These are phyloP conservation scores for Lochmaea crataegi DNA, from an alignment of 2,888 invertebrate genomes.

Conservation along the genomic window DNA sequence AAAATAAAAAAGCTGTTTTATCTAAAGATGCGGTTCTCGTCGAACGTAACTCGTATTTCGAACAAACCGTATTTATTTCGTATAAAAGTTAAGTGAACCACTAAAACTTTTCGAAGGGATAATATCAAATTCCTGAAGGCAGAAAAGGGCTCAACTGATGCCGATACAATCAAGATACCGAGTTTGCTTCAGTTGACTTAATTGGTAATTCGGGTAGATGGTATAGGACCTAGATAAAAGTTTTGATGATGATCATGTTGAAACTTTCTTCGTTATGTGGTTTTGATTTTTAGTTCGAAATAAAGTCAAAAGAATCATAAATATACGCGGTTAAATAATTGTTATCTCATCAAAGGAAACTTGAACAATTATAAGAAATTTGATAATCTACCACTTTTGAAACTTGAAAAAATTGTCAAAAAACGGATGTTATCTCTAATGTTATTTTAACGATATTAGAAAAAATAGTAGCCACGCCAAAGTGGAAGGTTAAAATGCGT, in stretches of 20 bases:
- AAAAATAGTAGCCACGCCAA: too few relatives aligned
- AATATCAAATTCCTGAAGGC: slow-evolving; percentile 41
- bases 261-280: background rate
- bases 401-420: too few relatives aligned
- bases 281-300: background rate
- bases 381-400: too few relatives aligned
- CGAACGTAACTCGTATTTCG: slow-evolving; percentile 22
- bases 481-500: too few relatives aligned
- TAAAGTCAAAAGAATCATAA: background rate
- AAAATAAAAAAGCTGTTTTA: background rate
- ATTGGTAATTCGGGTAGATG: slow-evolving; percentile 46
- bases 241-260: slow-evolving; percentile 8
- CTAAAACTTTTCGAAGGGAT: slow-evolving; percentile 40
- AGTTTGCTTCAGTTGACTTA: slow-evolving; percentile 45
- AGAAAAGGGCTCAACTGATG: slow-evolving; percentile 42
- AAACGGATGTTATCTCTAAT: too few relatives aligned
- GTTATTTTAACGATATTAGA: too few relatives aligned
- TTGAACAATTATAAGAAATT: too few relatives aligned
- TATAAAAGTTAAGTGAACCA: slow-evolving; percentile 40
- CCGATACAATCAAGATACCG: slow-evolving; percentile 48
- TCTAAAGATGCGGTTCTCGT: slow-evolving; percentile 4
- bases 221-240: background rate
- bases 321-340: background rate
- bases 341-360: too few relatives aligned
- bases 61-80: slow-evolving; percentile 37